Evolutionary conservation across 2,888 invertebrate species (phyloP), one percentile per base, ranked within the genome.

Genomic region (Patella ulyssiponensis): DNA sequence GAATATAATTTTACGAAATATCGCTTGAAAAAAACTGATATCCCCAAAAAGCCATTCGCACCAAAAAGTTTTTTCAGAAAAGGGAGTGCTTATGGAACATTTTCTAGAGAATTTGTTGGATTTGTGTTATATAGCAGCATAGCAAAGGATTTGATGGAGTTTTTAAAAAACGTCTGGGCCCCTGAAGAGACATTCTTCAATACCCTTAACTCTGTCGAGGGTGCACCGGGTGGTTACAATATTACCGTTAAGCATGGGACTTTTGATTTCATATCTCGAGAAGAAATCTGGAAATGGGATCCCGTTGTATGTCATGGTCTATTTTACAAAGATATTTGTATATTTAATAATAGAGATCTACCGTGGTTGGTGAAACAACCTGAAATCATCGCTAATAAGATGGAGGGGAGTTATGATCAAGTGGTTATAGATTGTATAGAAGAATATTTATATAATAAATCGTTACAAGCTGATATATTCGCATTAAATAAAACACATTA

Each of bases 181-280:
- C 89, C 91, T 1, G 91, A 91, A 73, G 91, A 91, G 82, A 84
- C 87, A 64, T 83, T 89, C 53, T 91, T 90, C 89, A 87, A 90
- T 0, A 88, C 90, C 0, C 78, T 90, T 17, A 89, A 90, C 80
- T 79, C 85, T 15, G 75, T 89, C 7, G 85, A 84, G 0, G 79
- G 81, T 51, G 86, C 85, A 15, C 90, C 87, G 7, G 89, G 86
- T 15, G 88, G 86, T 15, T 88, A 86, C 73, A 79, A 81, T 12
- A 77, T 70, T n/a, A 80, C 82, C 77, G 79, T 82, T 23, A 77
- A 85, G 12, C 85, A 86, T 75, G 71, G 82, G 54, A 78, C 80
- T 52, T 77, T 79, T 72, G 82, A 81, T 0, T 83, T 82, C 58
- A 74, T 85, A 53, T 85, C 88, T 23, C 81, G 85, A 56, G 85